A percentile compares a stretch with the other conserved stretches of the same genome.
Conservation (phyloP, 2,888 invertebrate genomes). For the Eupithecia inturbata region DNA sequence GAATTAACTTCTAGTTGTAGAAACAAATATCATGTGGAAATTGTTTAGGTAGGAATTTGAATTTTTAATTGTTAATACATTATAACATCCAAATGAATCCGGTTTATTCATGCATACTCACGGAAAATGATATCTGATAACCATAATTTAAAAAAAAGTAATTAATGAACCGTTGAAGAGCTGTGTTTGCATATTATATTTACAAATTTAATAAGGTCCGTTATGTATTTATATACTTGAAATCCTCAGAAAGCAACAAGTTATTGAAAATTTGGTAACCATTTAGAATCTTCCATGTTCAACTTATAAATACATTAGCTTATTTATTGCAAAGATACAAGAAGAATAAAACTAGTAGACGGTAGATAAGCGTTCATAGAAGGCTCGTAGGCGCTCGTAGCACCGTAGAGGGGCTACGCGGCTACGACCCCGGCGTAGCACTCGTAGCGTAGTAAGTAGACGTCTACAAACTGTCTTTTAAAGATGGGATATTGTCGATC, state of each 20-base stretch:
- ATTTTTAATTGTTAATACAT: not conserved
- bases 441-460: constrained; percentile 48
- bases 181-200: not conserved
- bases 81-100: not conserved
- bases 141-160: not conserved
- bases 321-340: not conserved
- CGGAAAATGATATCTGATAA: not conserved
- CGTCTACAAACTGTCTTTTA: constrained; percentile 47
- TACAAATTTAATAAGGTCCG: not conserved
- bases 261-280: not conserved
- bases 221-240: not conserved
- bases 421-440: constrained; percentile 27
- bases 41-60: not conserved
- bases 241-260: not conserved
- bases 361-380: constrained; percentile 34
- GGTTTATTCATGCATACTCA: not conserved
- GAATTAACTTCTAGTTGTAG: not conserved
- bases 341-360: not conserved
- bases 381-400: constrained; percentile 47
- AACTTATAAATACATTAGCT: not conserved
- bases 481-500: constrained; percentile 20
- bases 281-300: not conserved
- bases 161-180: not conserved
- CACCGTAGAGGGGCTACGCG: constrained; percentile 34
- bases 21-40: not conserved